Conservation (phyloP, 2,113 vertebrate species). For the Burhinus oedicnemus region DNA sequence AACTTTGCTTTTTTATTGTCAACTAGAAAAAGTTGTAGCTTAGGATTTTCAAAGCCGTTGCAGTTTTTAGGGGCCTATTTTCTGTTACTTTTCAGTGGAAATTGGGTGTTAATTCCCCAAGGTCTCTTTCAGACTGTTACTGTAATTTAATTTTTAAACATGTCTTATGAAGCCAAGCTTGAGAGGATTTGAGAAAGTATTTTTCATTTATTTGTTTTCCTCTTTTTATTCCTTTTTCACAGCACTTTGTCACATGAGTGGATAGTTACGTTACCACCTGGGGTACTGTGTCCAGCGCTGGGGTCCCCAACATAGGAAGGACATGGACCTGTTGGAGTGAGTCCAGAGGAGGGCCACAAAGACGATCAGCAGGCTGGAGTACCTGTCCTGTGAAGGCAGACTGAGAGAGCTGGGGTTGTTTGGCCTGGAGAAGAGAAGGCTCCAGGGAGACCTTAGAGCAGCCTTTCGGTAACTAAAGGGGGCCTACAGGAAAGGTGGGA, state of each 20-base stretch:
- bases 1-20: background rate
- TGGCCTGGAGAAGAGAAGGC: no score
- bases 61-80: background rate
- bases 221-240: background rate
- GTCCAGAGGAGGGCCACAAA: no score
- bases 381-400: no score
- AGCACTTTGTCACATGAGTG: background rate
- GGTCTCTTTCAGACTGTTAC: background rate
- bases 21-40: background rate
- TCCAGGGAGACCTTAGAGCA: no score
- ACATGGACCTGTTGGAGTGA: no score
- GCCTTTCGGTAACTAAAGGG: no score
- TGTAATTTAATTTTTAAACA: background rate
- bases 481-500: no score
- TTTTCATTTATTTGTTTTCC: background rate
- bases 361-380: no score
- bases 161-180: background rate
- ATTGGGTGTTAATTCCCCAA: background rate
- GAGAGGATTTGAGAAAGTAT: background rate
- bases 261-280: background rate
- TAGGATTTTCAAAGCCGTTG: background rate
- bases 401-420: no score
- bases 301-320: no score
- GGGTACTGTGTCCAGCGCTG: no score
- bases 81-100: background rate